Conservation (phyloP, 1,140 invertebrate species). For the Drosophila subobscura region DNA sequence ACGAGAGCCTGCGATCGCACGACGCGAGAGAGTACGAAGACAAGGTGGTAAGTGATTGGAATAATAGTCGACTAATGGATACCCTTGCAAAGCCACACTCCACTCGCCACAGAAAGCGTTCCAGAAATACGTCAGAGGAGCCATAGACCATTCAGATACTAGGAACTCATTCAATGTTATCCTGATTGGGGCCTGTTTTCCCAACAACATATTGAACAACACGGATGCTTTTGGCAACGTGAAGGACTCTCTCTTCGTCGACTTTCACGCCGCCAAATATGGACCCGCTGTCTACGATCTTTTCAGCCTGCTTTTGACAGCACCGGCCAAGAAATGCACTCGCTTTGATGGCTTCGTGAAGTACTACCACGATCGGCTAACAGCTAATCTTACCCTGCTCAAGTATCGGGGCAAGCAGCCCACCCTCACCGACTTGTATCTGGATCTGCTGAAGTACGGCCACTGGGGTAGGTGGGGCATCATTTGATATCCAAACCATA, state of each 20-base stretch:
- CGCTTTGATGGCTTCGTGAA: slow-evolving; percentile 53
- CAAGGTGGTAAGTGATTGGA: slow-evolving; percentile 58
- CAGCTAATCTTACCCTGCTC: slow-evolving; percentile 28
- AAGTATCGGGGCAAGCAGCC: slow-evolving; percentile 51
- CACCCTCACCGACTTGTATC: slow-evolving; percentile 61
- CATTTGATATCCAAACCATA: background rate
- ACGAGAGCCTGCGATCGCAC: slow-evolving; percentile 59
- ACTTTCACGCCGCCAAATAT: slow-evolving; percentile 40
- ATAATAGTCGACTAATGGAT: background rate
- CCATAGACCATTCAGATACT: background rate
- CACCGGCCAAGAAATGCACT: slow-evolving; percentile 47
- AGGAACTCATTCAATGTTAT: slow-evolving; percentile 57
- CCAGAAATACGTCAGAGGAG: slow-evolving; percentile 32
- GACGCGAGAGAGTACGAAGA: slow-evolving; percentile 51
- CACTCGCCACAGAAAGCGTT: slow-evolving; percentile 52
- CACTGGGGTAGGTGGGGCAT: slow-evolving; percentile 47
- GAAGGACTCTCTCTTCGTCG: slow-evolving; percentile 52
- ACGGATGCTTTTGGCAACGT: slow-evolving; percentile 58
- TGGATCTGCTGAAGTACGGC: slow-evolving; percentile 54
- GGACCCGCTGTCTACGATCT: slow-evolving; percentile 54
- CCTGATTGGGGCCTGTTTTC: slow-evolving; percentile 46
- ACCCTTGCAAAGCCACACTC: background rate
- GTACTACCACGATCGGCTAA: slow-evolving; percentile 52
- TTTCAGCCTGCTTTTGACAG: slow-evolving; percentile 51
- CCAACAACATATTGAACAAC: slow-evolving; percentile 52